phyloP scores from a whole-genome alignment of 2,113 vertebrate genomes.

The Cathartes aura region DNA sequence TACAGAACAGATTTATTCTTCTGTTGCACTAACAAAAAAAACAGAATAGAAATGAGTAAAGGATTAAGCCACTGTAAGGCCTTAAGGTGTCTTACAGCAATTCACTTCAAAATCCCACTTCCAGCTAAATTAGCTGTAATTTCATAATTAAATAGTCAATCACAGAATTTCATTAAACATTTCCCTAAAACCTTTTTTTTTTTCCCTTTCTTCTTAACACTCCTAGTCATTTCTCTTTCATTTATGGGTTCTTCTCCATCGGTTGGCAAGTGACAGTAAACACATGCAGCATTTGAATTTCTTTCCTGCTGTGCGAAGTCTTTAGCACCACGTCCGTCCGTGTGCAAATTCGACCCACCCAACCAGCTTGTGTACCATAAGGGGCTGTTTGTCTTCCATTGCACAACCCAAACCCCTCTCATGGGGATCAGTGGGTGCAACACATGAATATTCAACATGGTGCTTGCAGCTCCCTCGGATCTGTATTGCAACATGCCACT shows the following conservation, averaged over 20 bases:
- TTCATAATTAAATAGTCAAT: not conserved
- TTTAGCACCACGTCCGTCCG: accelerated
- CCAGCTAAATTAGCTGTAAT: not conserved
- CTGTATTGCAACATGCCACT: not conserved
- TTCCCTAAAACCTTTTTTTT: not conserved
- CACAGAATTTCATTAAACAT: not conserved
- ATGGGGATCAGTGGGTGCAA: not conserved
- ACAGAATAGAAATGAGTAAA: not conserved
- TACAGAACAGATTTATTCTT: not conserved
- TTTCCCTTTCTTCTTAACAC: not conserved
- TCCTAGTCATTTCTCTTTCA: not conserved
- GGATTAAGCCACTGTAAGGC: not conserved
- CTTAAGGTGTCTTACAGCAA: not conserved
- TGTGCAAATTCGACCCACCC: not conserved
- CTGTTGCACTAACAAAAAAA: not conserved
- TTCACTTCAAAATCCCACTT: not conserved
- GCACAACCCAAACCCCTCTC: not conserved
- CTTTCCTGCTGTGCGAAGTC: not conserved
- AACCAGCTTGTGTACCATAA: not conserved
- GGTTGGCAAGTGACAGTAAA: not conserved
- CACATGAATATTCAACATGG: not conserved
- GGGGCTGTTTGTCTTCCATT: not conserved
- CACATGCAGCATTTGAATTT: not conserved
- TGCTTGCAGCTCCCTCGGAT: not conserved
- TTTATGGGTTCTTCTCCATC: not conserved